A percentile compares a stretch with the other conserved stretches of the same genome.
phyloP scores from a whole-genome alignment of 2,113 vertebrate species.

The Anthoscopus minutus region DNA sequence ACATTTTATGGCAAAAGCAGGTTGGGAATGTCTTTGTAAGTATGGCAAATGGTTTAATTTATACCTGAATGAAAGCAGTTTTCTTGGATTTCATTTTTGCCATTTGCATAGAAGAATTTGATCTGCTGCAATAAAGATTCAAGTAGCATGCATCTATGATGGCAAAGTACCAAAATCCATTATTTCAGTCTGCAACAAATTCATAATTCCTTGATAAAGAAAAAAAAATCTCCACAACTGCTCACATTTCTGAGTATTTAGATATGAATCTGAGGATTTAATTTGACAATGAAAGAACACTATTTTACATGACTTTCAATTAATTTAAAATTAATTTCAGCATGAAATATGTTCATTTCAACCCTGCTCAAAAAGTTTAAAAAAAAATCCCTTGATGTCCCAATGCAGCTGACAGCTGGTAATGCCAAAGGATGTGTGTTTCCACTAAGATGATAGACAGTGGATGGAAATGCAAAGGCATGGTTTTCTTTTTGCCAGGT shows the following conservation, averaged over 20 bases:
- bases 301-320: neutral
- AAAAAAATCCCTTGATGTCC: neutral
- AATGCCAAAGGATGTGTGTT: rapidly evolving
- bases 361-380: neutral
- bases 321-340: neutral
- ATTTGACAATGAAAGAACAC: neutral
- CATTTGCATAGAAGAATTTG: constrained; percentile 43
- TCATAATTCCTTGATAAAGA: neutral
- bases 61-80: constrained; percentile 54
- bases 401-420: neutral
- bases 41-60: constrained; percentile 45
- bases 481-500: neutral
- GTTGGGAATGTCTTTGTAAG: constrained; percentile 50
- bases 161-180: neutral
- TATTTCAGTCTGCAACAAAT: neutral
- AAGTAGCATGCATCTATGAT: neutral
- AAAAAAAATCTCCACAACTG: neutral
- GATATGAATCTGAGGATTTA: neutral
- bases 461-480: neutral
- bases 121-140: constrained; percentile 37
- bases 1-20: constrained; percentile 58
- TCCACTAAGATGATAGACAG: neutral
- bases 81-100: constrained; percentile 40
- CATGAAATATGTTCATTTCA: neutral
- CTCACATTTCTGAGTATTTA: neutral